Percentiles rank a stretch among this genome's conserved stretches.
Conservation (phyloP, 2,888 invertebrate genomes). For the Amphimallon solstitiale region DNA sequence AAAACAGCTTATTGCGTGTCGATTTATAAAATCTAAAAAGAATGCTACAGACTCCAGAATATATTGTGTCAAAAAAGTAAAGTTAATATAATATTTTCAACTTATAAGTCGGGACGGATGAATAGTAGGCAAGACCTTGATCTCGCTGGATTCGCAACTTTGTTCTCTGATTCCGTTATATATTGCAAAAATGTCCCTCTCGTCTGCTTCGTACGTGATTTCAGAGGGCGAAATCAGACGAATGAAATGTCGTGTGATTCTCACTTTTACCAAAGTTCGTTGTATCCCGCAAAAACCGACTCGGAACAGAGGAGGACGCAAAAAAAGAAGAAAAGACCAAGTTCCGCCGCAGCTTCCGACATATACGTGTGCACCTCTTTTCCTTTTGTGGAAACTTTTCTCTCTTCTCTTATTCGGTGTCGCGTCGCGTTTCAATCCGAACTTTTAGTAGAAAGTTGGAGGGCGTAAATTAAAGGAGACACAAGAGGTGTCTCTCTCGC, state of each 20-base stretch:
- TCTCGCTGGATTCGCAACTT: conserved; percentile 21
- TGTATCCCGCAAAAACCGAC: conserved; percentile 29
- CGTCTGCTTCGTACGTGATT: conserved; percentile 32
- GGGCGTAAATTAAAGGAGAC: conserved; percentile 35
- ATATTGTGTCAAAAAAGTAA: too few relatives aligned
- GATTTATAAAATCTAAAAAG: too few relatives aligned
- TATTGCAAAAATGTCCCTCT: conserved; percentile 44
- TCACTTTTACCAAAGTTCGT: conserved; percentile 27
- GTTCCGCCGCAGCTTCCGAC: conserved; percentile 17
- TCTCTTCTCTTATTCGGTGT: not conserved
- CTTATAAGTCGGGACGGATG: conserved; percentile 6
- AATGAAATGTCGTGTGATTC: conserved; percentile 22
- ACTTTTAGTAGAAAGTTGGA: conserved; percentile 25
- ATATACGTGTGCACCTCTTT: not conserved
- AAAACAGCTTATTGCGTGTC: too few relatives aligned
- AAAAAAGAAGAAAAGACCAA: conserved; percentile 12
- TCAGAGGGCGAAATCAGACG: conserved; percentile 12
- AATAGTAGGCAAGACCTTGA: conserved; percentile 9
- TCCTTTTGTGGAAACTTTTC: not conserved
- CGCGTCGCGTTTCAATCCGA: not conserved
- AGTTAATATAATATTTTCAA: too few relatives aligned
- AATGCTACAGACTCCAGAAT: too few relatives aligned
- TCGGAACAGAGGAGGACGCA: not conserved
- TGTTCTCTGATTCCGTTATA: conserved; percentile 42
- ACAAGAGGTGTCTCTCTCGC: conserved; percentile 34